These are phyloP conservation scores for Trichonephila clavata DNA, from an alignment of 1,140 invertebrate species.

Conservation along the genomic window DNA sequence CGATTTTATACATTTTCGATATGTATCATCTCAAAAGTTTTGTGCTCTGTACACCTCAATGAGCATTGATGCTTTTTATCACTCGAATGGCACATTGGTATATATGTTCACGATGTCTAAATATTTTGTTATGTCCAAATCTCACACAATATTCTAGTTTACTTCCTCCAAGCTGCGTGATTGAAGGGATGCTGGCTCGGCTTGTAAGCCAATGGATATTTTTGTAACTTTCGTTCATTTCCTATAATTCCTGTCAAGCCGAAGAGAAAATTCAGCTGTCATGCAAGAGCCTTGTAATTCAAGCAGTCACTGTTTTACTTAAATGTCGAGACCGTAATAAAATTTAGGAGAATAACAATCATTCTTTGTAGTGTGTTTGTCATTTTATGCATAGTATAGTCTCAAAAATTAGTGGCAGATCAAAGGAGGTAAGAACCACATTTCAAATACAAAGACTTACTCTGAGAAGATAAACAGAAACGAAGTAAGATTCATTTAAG, in stretches of 20 bases:
- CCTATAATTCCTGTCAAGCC: slow-evolving; percentile 72
- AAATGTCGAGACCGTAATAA: slow-evolving; percentile 76
- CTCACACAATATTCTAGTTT: slow-evolving; percentile 71
- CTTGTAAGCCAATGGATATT: slow-evolving; percentile 75
- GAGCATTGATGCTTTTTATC: slow-evolving; percentile 63
- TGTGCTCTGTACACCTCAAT: slow-evolving; percentile 64
- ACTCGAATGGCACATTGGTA: slow-evolving; percentile 74
- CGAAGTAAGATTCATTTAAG: neutral
- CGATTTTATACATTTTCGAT: slow-evolving; percentile 74
- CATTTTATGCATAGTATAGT: neutral
- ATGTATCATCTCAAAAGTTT: slow-evolving; percentile 51
- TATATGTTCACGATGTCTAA: slow-evolving; percentile 72
- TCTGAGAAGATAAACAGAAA: neutral
- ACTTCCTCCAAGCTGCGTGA: slow-evolving; percentile 68
- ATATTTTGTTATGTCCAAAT: slow-evolving; percentile 73
- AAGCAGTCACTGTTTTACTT: slow-evolving; percentile 76
- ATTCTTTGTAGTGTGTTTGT: slow-evolving; percentile 65
- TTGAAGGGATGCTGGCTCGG: slow-evolving; percentile 69
- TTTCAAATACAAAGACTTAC: neutral
- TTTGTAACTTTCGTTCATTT: slow-evolving; percentile 75
- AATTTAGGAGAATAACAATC: slow-evolving; percentile 75
- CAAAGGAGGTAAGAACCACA: neutral
- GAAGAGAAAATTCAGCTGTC: slow-evolving; percentile 71
- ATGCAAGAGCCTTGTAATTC: slow-evolving; percentile 76
- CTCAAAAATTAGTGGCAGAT: neutral